Conservation (phyloP, 2,797 vertebrate species). For the Acrossocheilus fasciatus region DNA sequence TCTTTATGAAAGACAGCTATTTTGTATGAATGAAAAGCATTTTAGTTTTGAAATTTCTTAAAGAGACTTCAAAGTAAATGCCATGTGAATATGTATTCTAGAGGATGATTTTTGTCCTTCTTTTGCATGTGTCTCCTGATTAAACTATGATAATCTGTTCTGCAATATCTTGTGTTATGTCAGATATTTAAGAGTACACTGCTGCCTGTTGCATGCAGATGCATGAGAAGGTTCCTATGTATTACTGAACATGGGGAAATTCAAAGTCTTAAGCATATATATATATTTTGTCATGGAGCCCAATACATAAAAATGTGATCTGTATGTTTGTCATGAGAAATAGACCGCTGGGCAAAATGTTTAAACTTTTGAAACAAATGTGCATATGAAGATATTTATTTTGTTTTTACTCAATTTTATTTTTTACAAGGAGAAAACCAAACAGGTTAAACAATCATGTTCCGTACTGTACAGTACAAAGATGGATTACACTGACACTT, state of each 20-base stretch:
- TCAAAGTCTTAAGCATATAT: conserved; percentile 66
- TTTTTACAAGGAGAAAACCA: conserved; percentile 52
- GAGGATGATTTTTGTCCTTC: conserved; percentile 60
- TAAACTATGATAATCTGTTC: conserved; percentile 76
- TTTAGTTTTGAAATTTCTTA: conserved; percentile 84
- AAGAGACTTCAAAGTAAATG: conserved; percentile 79
- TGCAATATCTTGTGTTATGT: conserved; percentile 66
- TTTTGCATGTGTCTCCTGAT: conserved; percentile 90
- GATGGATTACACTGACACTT: conserved; percentile 50
- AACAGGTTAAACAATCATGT: conserved; percentile 56
- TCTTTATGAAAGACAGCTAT: conserved; percentile 88
- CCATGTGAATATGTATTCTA: conserved; percentile 88
- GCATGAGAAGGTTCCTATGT: conserved; percentile 68
- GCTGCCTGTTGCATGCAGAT: conserved; percentile 71
- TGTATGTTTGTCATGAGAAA: conserved; percentile 65
- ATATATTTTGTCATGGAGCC: conserved; percentile 65
- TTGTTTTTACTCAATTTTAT: conserved; percentile 55
- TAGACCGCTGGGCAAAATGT: conserved; percentile 61
- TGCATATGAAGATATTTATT: conserved; percentile 66
- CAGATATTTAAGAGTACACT: conserved; percentile 64
- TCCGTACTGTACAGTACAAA: conserved; percentile 52
- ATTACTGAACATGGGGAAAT: conserved; percentile 65
- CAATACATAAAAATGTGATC: conserved; percentile 61
- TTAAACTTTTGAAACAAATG: conserved; percentile 64
- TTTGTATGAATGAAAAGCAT: conserved; percentile 85